phyloP scores from a whole-genome alignment of 2,888 invertebrate genomes.

The Drosophila putrida region DNA sequence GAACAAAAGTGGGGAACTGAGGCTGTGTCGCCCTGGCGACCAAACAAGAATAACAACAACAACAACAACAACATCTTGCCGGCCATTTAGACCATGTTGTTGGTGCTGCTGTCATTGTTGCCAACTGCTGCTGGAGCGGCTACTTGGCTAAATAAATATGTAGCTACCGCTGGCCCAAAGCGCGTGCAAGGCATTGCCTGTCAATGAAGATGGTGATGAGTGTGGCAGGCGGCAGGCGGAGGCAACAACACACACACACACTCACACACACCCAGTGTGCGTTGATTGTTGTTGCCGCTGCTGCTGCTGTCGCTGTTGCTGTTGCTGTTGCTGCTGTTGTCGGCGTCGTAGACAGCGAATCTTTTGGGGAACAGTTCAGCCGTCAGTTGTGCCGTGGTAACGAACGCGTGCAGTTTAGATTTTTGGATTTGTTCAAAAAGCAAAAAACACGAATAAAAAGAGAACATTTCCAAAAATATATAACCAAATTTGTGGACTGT shows the following conservation, averaged over 20 bases:
- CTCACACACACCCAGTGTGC: slow-evolving; percentile 17
- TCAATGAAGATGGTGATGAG: slow-evolving; percentile 38
- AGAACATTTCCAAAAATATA: slow-evolving; percentile 11
- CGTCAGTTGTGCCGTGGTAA: slow-evolving; percentile 81
- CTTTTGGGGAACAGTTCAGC: slow-evolving; percentile 54
- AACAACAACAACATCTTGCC: slow-evolving; percentile 19
- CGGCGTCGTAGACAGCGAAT: slow-evolving; percentile 51
- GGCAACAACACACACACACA: slow-evolving; percentile 12
- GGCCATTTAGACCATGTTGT: slow-evolving; percentile 46
- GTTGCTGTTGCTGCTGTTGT: slow-evolving; percentile 36
- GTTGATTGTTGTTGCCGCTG: slow-evolving; percentile 34
- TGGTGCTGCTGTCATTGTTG: slow-evolving; percentile 38
- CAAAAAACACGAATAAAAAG: slow-evolving; percentile 9
- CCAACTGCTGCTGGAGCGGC: slow-evolving; percentile 38
- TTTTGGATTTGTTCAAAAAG: slow-evolving; percentile 41
- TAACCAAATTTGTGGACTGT: slow-evolving; percentile 26
- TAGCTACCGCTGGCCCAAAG: slow-evolving; percentile 38
- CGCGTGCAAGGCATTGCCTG: slow-evolving; percentile 35
- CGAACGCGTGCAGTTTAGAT: slow-evolving; percentile 80
- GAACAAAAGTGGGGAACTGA: slow-evolving; percentile 30
- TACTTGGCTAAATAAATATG: slow-evolving; percentile 41
- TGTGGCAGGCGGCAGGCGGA: slow-evolving; percentile 11
- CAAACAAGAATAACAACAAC: slow-evolving; percentile 17
- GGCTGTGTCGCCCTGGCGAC: slow-evolving; percentile 37
- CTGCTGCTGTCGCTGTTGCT: slow-evolving; percentile 18